phyloP scores from a whole-genome alignment of 2,797 vertebrate genomes.

The Enteromius viviparus region DNA sequence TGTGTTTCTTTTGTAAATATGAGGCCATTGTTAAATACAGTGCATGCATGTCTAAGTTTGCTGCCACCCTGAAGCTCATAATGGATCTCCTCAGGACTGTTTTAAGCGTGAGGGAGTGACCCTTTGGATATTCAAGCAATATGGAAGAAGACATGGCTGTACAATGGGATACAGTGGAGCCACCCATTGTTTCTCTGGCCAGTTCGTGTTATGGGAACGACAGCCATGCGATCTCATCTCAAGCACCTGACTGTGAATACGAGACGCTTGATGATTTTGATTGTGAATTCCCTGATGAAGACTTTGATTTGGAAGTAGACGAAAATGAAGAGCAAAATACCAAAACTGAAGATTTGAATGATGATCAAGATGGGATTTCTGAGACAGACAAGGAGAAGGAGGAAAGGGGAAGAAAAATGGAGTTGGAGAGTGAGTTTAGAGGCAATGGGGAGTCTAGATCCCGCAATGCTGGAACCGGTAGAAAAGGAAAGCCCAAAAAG shows the following conservation, averaged over 20 bases:
- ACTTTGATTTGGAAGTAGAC: constrained; percentile 63
- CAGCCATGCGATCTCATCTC: constrained; percentile 49
- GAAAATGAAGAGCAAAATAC: constrained; percentile 58
- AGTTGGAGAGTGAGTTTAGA: constrained; percentile 67
- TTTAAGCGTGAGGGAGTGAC: constrained; percentile 64
- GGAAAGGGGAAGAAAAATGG: constrained; percentile 45
- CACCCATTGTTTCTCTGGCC: constrained; percentile 23
- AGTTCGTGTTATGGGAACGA: constrained; percentile 55
- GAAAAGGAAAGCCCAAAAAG: constrained; percentile 69
- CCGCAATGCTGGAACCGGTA: constrained; percentile 69
- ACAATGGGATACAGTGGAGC: constrained; percentile 59
- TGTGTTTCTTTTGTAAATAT: constrained; percentile 13
- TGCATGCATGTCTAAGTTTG: constrained; percentile 22
- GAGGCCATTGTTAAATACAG: background rate
- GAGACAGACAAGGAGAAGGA: constrained; percentile 42
- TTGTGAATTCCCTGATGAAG: constrained; percentile 64
- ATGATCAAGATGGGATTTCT: constrained; percentile 61
- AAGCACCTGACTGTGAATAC: constrained; percentile 41
- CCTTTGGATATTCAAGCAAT: constrained; percentile 47
- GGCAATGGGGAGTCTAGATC: constrained; percentile 72
- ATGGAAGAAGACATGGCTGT: constrained; percentile 71
- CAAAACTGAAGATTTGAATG: constrained; percentile 40
- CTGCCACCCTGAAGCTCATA: constrained; percentile 15
- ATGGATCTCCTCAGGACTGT: constrained; percentile 57
- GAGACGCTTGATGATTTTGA: constrained; percentile 55